These are phyloP conservation scores for Momotus momota DNA, from an alignment of 2,797 vertebrate genomes.

Conservation along the genomic window DNA sequence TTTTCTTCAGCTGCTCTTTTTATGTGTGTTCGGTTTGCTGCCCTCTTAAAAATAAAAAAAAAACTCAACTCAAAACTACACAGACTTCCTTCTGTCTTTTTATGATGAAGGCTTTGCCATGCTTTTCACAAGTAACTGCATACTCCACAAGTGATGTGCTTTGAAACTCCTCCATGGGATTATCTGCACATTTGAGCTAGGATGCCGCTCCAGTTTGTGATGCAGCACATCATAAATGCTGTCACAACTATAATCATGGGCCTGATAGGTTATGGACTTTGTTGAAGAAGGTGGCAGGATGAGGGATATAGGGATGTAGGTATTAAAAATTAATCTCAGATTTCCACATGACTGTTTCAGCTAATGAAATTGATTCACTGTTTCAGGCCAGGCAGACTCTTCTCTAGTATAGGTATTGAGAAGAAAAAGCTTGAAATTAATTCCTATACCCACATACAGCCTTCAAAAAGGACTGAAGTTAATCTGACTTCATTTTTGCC, in stretches of 20 bases:
- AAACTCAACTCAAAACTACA: neutral
- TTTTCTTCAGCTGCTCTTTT: neutral
- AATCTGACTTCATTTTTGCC: neutral
- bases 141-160: neutral
- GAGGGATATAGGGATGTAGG: neutral
- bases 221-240: neutral
- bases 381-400: neutral
- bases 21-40: neutral
- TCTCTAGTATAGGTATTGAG: neutral
- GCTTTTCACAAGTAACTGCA: neutral
- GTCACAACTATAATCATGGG: neutral
- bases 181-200: neutral
- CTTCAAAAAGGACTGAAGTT: neutral
- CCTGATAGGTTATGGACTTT: neutral
- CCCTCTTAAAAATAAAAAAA: neutral
- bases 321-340: slow-evolving; percentile 23
- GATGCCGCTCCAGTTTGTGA: neutral
- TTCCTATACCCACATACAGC: neutral
- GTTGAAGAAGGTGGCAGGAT: neutral
- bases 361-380: slow-evolving; percentile 14
- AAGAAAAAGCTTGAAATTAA: slow-evolving; percentile 19
- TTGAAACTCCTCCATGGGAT: neutral
- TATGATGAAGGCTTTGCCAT: neutral
- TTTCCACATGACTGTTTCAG: neutral
- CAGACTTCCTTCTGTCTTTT: neutral